Evolutionary conservation across 2,888 invertebrate genomes (phyloP), one percentile per base, ranked within the genome.

Genomic region (Lordiphosa andalusiaca): DNA sequence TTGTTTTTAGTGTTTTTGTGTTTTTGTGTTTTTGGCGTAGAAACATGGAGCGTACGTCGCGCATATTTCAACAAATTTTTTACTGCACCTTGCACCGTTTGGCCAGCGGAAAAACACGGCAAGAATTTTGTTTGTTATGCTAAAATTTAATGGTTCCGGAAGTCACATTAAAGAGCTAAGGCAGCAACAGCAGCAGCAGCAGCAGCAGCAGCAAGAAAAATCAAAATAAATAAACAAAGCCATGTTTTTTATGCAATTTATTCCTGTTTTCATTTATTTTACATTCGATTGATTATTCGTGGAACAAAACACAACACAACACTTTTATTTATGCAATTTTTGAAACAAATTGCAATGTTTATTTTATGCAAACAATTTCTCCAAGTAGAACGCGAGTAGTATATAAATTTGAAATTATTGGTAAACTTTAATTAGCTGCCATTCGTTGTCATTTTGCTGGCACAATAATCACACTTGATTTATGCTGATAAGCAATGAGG

Each of bases 101-200:
- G 42, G 73, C 70, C 60, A 75, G 69, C 80, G 80, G 80, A 80
- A 80, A 84, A 73, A 80, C 69, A 73, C 69, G 85, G 80, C 80
- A 82, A 80, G 71, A 84, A 84, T 80, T 80, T 84, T 69, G 83
- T 84, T 84, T 84, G 83, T 82, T 84, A 80, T 84, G 80, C 80
- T 82, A 75, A 78, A 80, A 84, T 80, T 80, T 82, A 84, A 80
- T 82, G 73, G 71, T 73, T 60, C 63, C 65, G 80, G 80, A 80
- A 80, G 80, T 80, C 83, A 65, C 73, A 71, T 12, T 13, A 48
- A 42, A 21, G 37, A 53, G 46, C 16, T n/a, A 62, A 51, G 47
- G 21, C 39, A 37, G 6, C 30, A 44, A 35, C 23, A 40, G 42
- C 47, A 56, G 39, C 6, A 30, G 30, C 44, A 30, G n/a, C n/a